Conservation (phyloP, 2,888 invertebrate genomes). For the Campopleginae sp. region DNA sequence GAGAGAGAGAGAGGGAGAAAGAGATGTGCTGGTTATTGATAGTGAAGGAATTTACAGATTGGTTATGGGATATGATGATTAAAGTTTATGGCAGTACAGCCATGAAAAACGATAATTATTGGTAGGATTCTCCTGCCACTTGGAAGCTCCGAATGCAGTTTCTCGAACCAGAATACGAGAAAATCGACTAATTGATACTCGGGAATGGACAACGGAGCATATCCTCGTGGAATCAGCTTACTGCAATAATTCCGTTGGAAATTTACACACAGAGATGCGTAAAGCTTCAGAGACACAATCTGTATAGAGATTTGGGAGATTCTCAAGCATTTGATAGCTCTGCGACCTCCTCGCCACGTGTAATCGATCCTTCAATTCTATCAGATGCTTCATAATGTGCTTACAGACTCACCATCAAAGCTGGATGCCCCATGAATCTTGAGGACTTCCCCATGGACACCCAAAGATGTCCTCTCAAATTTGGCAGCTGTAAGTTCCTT, state of each 20-base stretch:
- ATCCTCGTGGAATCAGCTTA: slow-evolving; percentile 33
- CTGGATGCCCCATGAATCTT: slow-evolving; percentile 93
- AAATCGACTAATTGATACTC: background rate
- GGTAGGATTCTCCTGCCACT: background rate
- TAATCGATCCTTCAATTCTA: slow-evolving; percentile 24
- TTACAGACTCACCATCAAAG: slow-evolving; percentile 92
- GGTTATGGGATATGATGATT: background rate
- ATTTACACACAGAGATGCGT: background rate
- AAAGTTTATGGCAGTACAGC: background rate
- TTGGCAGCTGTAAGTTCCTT: slow-evolving; percentile 91
- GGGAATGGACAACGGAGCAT: slow-evolving; percentile 7
- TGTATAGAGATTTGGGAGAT: background rate
- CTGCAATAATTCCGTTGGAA: slow-evolving; percentile 37
- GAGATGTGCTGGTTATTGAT: slow-evolving; percentile 28
- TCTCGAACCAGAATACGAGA: background rate
- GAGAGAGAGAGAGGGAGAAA: no score
- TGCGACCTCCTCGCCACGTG: background rate
- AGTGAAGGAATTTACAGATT: slow-evolving; percentile 6
- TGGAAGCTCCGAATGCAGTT: background rate
- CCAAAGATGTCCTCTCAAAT: slow-evolving; percentile 91
- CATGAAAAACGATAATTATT: background rate
- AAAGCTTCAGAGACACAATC: background rate
- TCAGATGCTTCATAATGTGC: slow-evolving; percentile 55
- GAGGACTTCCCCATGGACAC: slow-evolving; percentile 95
- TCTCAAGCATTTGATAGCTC: background rate